Conservation (phyloP, 2,888 invertebrate species). For the Caenorhabditis drosophilae region DNA sequence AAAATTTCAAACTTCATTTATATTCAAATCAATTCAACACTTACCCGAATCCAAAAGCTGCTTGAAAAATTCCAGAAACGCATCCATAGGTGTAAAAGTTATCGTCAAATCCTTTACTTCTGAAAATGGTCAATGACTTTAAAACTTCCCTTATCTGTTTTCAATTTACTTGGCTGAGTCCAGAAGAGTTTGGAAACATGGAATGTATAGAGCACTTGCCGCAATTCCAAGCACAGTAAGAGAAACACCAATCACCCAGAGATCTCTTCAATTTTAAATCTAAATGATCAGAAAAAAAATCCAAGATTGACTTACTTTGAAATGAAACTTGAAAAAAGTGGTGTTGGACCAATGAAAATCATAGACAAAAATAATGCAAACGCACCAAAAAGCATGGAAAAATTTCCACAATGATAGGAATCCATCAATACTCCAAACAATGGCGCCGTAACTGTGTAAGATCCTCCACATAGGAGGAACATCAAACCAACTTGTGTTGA, state of each 20-base stretch:
- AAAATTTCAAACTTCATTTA: conserved; percentile 6
- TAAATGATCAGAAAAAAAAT: neutral
- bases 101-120: conserved; percentile 77
- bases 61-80: conserved; percentile 88
- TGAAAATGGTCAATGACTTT: conserved; percentile 41
- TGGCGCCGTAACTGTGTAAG: conserved; percentile 64
- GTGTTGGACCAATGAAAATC: conserved; percentile 68
- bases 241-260: conserved; percentile 74
- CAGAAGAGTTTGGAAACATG: conserved; percentile 84
- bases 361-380: conserved; percentile 61
- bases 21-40: conserved; percentile 10
- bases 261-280: conserved; percentile 46
- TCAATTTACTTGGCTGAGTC: conserved; percentile 80
- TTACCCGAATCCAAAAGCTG: conserved; percentile 83
- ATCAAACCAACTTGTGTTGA: conserved; percentile 67
- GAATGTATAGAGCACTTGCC: conserved; percentile 83
- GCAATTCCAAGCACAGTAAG: conserved; percentile 83
- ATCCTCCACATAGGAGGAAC: conserved; percentile 67
- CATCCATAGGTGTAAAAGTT: conserved; percentile 86
- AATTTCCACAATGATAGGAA: conserved; percentile 45
- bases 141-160: no score
- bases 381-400: conserved; percentile 66
- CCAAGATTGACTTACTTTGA: conserved; percentile 24
- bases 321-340: conserved; percentile 47
- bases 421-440: conserved; percentile 68